Conservation (phyloP, 2,113 vertebrate species). For the Dipodomys stephensi region DNA sequence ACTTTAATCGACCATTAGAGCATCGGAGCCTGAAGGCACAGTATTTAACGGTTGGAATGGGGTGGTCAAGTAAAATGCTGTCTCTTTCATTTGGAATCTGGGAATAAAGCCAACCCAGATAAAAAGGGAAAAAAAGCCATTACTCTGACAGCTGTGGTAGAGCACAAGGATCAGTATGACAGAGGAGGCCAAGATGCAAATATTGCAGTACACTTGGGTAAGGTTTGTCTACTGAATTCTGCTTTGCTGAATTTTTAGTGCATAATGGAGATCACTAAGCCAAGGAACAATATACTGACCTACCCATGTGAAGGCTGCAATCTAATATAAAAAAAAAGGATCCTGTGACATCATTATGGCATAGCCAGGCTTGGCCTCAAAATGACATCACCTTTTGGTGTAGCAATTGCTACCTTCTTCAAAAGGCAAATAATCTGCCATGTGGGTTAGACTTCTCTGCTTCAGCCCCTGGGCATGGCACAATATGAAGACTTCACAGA, state of each 20-base stretch:
- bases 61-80: constrained; percentile 86
- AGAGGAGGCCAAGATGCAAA: constrained; percentile 78
- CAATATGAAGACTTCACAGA: not conserved
- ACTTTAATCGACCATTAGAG: constrained; percentile 84
- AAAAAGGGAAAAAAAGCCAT: constrained; percentile 60
- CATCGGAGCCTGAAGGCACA: constrained; percentile 86
- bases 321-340: constrained; percentile 34
- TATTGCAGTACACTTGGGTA: constrained; percentile 57
- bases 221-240: constrained; percentile 61
- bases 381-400: constrained; percentile 9
- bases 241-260: constrained; percentile 58
- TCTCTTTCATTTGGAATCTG: constrained; percentile 87
- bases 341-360: constrained; percentile 53
- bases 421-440: constrained; percentile 43
- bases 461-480: not conserved
- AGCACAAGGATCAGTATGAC: constrained; percentile 72
- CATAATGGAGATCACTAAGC: constrained; percentile 61
- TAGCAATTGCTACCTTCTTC: not conserved
- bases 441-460: not conserved
- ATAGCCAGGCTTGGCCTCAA: constrained; percentile 41
- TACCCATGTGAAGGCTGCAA: constrained; percentile 42
- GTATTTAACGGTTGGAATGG: constrained; percentile 86
- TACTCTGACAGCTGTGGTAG: constrained; percentile 85
- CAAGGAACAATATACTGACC: constrained; percentile 44
- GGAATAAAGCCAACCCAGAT: constrained; percentile 85